Evolutionary conservation across 2,797 vertebrate species (phyloP).

Genomic region (Diplodus puntazzo): DNA sequence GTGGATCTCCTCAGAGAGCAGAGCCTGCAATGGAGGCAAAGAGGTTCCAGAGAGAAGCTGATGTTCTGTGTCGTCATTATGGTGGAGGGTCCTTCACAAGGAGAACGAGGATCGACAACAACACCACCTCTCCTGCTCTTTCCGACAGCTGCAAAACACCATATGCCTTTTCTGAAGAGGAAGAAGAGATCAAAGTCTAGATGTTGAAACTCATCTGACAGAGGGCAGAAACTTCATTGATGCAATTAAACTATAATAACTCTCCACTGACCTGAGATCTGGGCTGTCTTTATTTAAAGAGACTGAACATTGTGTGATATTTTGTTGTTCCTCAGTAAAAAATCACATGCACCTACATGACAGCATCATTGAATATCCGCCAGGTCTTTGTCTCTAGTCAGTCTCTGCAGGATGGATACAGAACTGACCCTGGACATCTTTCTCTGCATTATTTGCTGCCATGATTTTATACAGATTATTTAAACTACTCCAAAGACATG

Average conservation of each 20-base stretch:
- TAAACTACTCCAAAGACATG: no score
- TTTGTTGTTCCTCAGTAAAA: neutral
- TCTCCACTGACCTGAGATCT: neutral
- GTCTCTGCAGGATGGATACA: no score
- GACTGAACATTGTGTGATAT: neutral
- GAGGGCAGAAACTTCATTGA: neutral
- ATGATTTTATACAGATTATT: no score
- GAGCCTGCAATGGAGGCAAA: no score
- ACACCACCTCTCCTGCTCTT: constrained; percentile 33
- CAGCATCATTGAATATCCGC: no score
- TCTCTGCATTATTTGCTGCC: no score
- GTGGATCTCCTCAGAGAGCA: neutral
- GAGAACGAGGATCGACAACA: constrained; percentile 58
- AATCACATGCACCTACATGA: neutral
- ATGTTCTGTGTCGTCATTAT: constrained; percentile 83
- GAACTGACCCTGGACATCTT: no score
- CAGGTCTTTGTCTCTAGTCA: no score
- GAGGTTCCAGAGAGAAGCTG: constrained; percentile 62
- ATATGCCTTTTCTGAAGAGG: constrained; percentile 84
- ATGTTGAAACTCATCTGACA: constrained; percentile 6
- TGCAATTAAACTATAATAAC: neutral
- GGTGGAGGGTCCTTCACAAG: constrained; percentile 71
- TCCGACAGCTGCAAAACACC: constrained; percentile 61
- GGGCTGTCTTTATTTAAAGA: neutral
- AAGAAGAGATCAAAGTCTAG: constrained; percentile 94